Base-by-base conservation (phyloP, 2,797 vertebrate species). In the Nothura maculosa region DNA sequence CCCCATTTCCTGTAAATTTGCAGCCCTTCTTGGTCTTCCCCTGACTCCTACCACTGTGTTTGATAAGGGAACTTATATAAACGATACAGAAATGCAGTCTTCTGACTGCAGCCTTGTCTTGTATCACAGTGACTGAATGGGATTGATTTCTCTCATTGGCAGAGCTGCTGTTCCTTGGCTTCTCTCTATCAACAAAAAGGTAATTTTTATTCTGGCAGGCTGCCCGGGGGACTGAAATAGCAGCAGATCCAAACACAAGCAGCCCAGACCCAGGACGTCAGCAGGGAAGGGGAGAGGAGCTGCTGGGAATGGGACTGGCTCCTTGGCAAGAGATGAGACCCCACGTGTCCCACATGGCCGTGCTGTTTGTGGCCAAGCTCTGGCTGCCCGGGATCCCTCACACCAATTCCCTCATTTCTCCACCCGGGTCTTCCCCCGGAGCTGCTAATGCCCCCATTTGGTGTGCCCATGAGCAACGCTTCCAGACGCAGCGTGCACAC, bases 191-290 rank as follows among this genome's bases (percentile, higher is more conserved):
- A 70, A 85, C 34, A 78, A 48, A 82, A 85, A 21, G 16, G 21
- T 85, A 86, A 52, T 85, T 92, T 89, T 87, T 72, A 32, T 67
- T 76, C 47, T 86, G 61, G 45, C 68, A 77, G 74, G 24, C 48
- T 70, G 57, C 10, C 63, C 62, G 43, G 63, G 32, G 54, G 62
- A n/a, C 19, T 50, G 30, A 80, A 80, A 87, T 73, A 64, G 47
- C 50, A 73, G 42, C 52, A 62, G 72, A 42, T 80, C 34, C 32
- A 80, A 58, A 30, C 40, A 38, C 83, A 85, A 61, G 28, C 57
- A 61, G 66, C 66, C 12, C 30, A 67, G 58, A 32, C 7, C 58
- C 32, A 76, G 38, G 74, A 60, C 58, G 73, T 73, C 25, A 50
- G 50, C 58, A 86, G 84, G 74, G 73, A 81, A 43, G 55, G 24